Evolutionary conservation across 2,888 invertebrate genomes (phyloP).

Genomic region (Agrochola lota): DNA sequence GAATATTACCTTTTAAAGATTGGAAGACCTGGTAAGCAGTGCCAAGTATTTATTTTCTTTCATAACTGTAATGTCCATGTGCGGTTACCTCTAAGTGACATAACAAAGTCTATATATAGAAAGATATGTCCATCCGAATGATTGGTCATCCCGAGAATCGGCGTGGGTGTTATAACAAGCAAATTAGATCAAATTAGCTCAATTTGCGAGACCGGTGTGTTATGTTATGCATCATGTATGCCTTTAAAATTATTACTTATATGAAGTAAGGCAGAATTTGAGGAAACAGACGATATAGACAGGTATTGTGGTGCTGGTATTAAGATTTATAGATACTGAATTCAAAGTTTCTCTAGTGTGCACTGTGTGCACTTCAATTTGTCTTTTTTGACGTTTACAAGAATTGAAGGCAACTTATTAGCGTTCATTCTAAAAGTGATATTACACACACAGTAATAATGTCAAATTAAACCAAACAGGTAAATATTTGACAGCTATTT

Average conservation of each 20-base stretch:
- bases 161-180: constrained; percentile 79
- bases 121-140: constrained; percentile 44
- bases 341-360: too few relatives aligned
- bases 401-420: too few relatives aligned
- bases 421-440: too few relatives aligned
- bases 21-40: not conserved
- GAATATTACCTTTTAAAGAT: not conserved
- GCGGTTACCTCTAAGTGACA: constrained; percentile 40
- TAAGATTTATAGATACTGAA: too few relatives aligned
- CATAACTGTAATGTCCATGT: not conserved
- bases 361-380: too few relatives aligned
- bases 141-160: constrained; percentile 51
- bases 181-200: constrained; percentile 82
- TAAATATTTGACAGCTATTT: too few relatives aligned
- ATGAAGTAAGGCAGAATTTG: not conserved
- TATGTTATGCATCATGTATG: constrained; percentile 24
- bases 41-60: constrained; percentile 27
- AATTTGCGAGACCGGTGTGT: constrained; percentile 70
- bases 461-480: too few relatives aligned
- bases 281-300: not conserved
- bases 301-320: not conserved
- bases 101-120: constrained; percentile 59
- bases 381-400: too few relatives aligned
- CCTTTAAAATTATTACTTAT: constrained; percentile 4
- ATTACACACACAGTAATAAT: too few relatives aligned